These are phyloP conservation scores for Acanthopagrus latus DNA, from an alignment of 2,797 vertebrate genomes.

Conservation along the genomic window DNA sequence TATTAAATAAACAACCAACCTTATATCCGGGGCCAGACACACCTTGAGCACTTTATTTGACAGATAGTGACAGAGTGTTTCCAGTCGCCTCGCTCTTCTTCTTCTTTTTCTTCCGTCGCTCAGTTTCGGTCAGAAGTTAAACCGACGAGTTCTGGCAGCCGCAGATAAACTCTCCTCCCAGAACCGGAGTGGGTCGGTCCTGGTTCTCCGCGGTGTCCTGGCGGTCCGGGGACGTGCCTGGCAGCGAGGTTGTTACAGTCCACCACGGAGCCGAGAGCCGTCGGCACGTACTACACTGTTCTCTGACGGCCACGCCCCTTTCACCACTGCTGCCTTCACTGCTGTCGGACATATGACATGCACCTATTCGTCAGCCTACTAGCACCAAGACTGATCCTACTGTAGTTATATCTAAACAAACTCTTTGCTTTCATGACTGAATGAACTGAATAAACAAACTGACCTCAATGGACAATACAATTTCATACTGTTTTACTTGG, in stretches of 20 bases:
- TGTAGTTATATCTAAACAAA: too few relatives aligned
- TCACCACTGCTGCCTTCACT: not conserved
- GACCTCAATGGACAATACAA: too few relatives aligned
- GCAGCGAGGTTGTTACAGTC: constrained; percentile 28
- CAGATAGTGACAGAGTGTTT: constrained; percentile 1
- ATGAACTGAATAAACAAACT: too few relatives aligned
- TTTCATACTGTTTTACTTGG: too few relatives aligned
- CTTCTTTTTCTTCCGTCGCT: not conserved
- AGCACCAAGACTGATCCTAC: too few relatives aligned
- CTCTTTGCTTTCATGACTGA: too few relatives aligned
- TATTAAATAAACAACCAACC: constrained; percentile 18
- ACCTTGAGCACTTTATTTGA: constrained; percentile 13
- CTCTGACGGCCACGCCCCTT: constrained; percentile 50
- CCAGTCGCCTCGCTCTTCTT: constrained; percentile 5
- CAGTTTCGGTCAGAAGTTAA: not conserved
- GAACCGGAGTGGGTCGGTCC: constrained; percentile 13
- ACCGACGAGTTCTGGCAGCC: not conserved
- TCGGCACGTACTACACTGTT: constrained; percentile 63
- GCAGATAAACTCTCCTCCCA: constrained; percentile 5
- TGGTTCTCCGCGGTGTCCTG: constrained; percentile 58
- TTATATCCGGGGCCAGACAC: not conserved
- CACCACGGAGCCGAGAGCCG: constrained; percentile 55
- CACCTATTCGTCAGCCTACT: too few relatives aligned
- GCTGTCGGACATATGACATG: constrained; percentile 17
- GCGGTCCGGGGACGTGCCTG: constrained; percentile 53